Evolutionary conservation across 1,140 invertebrate species (phyloP), one percentile per base, ranked within the genome.

Genomic region (Temnothorax longispinosus): DNA sequence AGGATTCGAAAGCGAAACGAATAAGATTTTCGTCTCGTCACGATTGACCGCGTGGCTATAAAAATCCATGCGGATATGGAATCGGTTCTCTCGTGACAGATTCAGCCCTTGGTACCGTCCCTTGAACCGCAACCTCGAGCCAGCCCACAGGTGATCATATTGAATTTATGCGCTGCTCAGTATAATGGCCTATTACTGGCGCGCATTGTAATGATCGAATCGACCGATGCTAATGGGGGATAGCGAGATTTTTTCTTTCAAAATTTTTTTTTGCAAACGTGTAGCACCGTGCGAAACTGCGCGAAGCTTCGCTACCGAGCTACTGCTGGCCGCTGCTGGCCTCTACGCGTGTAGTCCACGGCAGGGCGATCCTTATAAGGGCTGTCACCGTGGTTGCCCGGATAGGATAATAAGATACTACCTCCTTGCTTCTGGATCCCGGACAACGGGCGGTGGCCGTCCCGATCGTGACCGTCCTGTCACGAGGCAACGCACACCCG

Each of bases 351-450:
- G 82, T 62, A 82, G 71, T 75, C 65, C 32, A 69, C 67, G 62
- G 77, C 89, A 89, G 72, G 84, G 71, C 90, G 87, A 88, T 88
- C 93, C 93, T 93, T 94, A 94, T 94, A 94, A 93, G 93, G 93
- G 75, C 87, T 87, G 91, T 93, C 92, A 91, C 88, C 88, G 90
- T 87, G 89, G 87, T 91, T 86, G 78, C 91, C 89, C 81, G 92
- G 92, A 92, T 93, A 94, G 93, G 93, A 94, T 94, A 94, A 94
- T 94, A 94, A 92, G 92, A 93, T 92, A 90, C 92, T 92, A 89
- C 90, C 89, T 91, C 82, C 76, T 91, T 87, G 87, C 86, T 87
- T 58, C 89, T 91, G 87, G 87, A 85, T 91, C 87, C 81, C 67
- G 90, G 89, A 91, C 92, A 93, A 92, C 92, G 90, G 91, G 91